Evolutionary conservation across 2,888 invertebrate genomes (phyloP).

Genomic region (Romanomermis culicivorax): DNA sequence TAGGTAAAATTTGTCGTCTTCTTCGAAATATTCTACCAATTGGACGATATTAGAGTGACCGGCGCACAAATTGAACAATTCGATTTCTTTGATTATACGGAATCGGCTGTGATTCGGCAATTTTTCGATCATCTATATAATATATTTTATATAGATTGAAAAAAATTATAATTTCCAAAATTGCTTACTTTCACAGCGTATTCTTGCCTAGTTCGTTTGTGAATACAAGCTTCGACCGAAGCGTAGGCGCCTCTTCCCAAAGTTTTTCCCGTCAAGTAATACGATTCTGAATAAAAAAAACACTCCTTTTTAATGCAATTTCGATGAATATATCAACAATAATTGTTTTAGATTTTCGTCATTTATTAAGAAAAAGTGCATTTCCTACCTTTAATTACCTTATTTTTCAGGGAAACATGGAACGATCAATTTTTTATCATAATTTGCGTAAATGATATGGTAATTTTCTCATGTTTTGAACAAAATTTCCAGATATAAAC

Average conservation of each 20-base stretch:
- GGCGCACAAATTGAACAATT: slow-evolving; percentile 93
- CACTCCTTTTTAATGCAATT: no score
- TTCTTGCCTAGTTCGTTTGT: slow-evolving; percentile 69
- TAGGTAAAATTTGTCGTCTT: slow-evolving; percentile 54
- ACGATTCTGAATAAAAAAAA: slow-evolving; percentile 46
- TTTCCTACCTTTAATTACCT: no score
- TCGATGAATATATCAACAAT: no score
- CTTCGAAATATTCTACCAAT: slow-evolving; percentile 25
- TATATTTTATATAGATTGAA: neutral
- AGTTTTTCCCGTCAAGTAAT: slow-evolving; percentile 75
- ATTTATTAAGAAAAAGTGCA: no score
- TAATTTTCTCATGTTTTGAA: no score
- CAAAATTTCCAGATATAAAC: no score
- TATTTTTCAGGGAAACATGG: no score
- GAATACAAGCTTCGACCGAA: slow-evolving; percentile 75
- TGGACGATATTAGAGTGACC: slow-evolving; percentile 50
- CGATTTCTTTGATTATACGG: slow-evolving; percentile 89
- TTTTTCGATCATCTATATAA: slow-evolving; percentile 8
- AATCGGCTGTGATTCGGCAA: slow-evolving; percentile 67
- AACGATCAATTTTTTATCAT: no score
- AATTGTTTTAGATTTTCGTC: no score
- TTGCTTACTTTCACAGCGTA: slow-evolving; percentile 58
- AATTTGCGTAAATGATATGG: no score
- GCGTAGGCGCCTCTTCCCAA: slow-evolving; percentile 88
- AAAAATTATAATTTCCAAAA: slow-evolving; percentile 2